Conservation (phyloP, 1,140 invertebrate genomes). For the Tachypleus tridentatus region DNA sequence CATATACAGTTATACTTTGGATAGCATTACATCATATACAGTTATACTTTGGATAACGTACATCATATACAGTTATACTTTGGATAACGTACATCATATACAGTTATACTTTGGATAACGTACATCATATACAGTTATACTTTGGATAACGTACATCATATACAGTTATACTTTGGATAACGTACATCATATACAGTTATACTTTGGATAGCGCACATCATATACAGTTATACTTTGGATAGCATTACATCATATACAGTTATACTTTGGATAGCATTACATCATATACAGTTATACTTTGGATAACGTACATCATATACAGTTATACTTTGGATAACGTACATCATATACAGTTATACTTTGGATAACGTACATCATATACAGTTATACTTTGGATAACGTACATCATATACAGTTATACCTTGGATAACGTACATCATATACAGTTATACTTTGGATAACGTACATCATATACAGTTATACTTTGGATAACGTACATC, state of each 20-base stretch:
- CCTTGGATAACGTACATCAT: neutral
- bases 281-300: constrained; percentile 23
- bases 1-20: neutral
- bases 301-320: neutral
- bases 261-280: too few species aligned
- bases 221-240: neutral
- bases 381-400: too few species aligned
- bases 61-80: constrained; percentile 21
- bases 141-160: constrained; percentile 23
- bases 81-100: constrained; percentile 4
- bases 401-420: neutral
- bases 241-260: too few species aligned
- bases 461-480: too few species aligned
- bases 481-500: too few species aligned
- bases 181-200: neutral
- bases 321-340: too few species aligned
- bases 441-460: neutral
- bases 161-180: neutral
- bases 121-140: constrained; percentile 8
- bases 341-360: constrained; percentile 8
- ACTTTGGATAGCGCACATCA: too few species aligned
- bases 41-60: too few species aligned
- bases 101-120: too few species aligned
- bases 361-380: constrained; percentile 23
- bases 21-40: too few species aligned